Conservation (phyloP, 2,888 invertebrate genomes). For the Deroplatys truncata region DNA sequence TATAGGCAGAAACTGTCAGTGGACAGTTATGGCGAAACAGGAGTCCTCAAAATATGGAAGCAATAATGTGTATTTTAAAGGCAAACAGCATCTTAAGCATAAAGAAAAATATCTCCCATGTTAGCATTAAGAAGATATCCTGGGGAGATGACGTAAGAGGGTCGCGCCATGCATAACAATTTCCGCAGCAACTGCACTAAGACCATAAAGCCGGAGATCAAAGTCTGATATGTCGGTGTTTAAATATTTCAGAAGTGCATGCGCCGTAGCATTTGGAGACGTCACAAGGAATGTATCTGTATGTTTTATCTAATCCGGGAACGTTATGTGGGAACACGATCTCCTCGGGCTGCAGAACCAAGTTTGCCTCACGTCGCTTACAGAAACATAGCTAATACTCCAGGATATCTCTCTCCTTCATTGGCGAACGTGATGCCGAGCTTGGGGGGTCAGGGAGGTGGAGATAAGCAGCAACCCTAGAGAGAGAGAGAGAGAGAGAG, state of each 20-base stretch:
- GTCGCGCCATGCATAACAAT: background rate
- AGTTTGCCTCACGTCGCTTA: background rate
- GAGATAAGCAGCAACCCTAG: background rate
- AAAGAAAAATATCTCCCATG: background rate
- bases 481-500: background rate
- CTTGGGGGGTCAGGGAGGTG: no score
- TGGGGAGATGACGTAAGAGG: background rate
- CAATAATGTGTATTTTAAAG: no score
- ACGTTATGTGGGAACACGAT: background rate
- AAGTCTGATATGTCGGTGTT: background rate
- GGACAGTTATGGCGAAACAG: no score
- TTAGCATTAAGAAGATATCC: background rate
- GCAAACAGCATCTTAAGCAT: no score
- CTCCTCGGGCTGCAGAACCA: background rate
- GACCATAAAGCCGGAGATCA: background rate
- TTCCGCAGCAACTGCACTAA: background rate
- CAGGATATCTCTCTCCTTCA: background rate
- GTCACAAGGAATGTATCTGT: background rate
- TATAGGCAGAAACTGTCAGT: no score
- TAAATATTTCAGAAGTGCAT: background rate
- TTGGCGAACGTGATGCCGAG: background rate
- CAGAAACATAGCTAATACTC: background rate
- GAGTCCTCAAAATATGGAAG: no score
- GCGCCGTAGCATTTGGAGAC: background rate
- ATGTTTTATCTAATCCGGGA: background rate